Conservation (phyloP, 2,888 invertebrate species). For the Epirrhoe tristata region DNA sequence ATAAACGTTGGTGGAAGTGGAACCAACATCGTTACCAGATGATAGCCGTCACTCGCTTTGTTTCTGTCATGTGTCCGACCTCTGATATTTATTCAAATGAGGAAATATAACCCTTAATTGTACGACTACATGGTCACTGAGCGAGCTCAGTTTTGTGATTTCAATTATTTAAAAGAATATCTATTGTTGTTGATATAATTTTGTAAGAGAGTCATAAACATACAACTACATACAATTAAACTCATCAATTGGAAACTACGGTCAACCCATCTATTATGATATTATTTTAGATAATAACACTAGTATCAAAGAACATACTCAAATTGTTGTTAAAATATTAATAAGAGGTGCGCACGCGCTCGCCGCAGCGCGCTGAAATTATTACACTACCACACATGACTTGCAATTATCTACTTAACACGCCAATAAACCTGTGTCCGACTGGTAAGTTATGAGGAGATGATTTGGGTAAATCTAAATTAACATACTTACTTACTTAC, state of each 20-base stretch:
- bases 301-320: background rate
- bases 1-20: constrained; percentile 14
- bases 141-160: background rate
- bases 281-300: background rate
- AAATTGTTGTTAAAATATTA: background rate
- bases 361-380: constrained; percentile 38
- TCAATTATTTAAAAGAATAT: background rate
- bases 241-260: too few species aligned
- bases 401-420: constrained; percentile 33
- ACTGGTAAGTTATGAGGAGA: constrained; percentile 10
- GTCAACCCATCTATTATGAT: too few species aligned
- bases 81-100: constrained; percentile 23
- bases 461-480: constrained; percentile 1
- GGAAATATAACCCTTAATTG: constrained; percentile 25
- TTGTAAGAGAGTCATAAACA: too few species aligned
- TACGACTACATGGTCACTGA: constrained; percentile 8
- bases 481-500: too few species aligned
- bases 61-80: constrained; percentile 31
- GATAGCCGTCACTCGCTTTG: constrained; percentile 28
- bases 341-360: background rate
- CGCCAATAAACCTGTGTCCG: constrained; percentile 31
- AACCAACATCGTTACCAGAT: constrained; percentile 18
- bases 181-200: too few species aligned
- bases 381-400: constrained; percentile 36
- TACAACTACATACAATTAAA: too few species aligned